Evolutionary conservation across 2,888 invertebrate genomes (phyloP).

Genomic region (Argyresthia goedartella): DNA sequence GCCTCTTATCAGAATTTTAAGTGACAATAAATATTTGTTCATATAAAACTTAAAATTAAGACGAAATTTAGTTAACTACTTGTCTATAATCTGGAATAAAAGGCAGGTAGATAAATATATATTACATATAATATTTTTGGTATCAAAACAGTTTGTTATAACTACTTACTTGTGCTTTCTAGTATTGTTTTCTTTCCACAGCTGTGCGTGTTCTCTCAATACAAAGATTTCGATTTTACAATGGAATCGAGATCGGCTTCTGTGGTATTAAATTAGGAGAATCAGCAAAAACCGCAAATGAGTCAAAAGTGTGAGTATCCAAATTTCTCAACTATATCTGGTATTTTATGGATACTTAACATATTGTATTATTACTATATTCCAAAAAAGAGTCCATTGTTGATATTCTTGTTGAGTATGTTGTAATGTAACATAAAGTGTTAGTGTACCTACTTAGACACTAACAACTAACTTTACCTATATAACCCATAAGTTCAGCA

Average conservation of each 20-base stretch:
- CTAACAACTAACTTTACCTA: constrained; percentile 9
- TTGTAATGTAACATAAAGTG: constrained; percentile 44
- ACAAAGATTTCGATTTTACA: constrained; percentile 94
- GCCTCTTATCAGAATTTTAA: no score
- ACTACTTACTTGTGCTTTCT: no score
- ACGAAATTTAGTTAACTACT: no score
- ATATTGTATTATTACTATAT: background rate
- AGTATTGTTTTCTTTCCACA: constrained; percentile 42
- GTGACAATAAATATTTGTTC: no score
- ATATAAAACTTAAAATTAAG: no score
- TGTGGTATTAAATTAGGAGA: constrained; percentile 69
- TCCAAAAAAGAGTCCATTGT: constrained; percentile 51
- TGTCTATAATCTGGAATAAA: no score
- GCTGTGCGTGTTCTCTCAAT: constrained; percentile 94
- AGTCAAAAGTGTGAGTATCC: background rate
- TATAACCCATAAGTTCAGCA: background rate
- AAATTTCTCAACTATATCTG: background rate
- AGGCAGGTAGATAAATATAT: no score
- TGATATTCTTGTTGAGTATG: constrained; percentile 70
- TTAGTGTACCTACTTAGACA: background rate
- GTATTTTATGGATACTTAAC: no score
- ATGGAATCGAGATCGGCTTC: constrained; percentile 84
- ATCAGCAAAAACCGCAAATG: no score
- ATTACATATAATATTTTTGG: no score
- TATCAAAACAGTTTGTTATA: no score